phyloP scores from a whole-genome alignment of 2,113 vertebrate species.

The Ctenodactylus gundi region DNA sequence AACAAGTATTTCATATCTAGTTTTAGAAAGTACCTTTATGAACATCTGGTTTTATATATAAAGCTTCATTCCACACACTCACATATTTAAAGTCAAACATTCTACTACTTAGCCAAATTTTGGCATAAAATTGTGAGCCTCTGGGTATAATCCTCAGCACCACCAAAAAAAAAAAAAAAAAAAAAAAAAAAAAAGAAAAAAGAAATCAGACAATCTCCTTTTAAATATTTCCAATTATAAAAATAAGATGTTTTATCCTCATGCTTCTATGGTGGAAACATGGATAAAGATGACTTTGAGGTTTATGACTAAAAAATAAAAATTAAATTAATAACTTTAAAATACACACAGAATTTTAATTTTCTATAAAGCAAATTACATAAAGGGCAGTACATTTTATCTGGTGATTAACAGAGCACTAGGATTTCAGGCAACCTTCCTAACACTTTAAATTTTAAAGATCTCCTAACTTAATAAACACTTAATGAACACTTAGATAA shows the following conservation, averaged over 20 bases:
- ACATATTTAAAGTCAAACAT: background rate
- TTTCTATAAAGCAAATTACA: conserved; percentile 28
- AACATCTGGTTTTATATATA: conserved; percentile 4
- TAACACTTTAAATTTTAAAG: background rate
- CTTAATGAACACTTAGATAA: background rate
- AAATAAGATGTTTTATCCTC: background rate
- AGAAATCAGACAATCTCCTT: background rate
- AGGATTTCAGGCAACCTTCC: background rate
- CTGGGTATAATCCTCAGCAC: background rate
- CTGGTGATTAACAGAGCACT: background rate
- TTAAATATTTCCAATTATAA: conserved; percentile 12
- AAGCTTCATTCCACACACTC: conserved; percentile 3
- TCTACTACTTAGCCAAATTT: background rate
- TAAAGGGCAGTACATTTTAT: background rate
- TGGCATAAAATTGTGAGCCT: background rate
- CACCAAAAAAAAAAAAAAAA: background rate
- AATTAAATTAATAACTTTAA: background rate
- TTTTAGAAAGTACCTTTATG: background rate
- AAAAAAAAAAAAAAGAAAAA: background rate
- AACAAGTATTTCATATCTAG: background rate
- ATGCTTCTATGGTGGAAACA: background rate
- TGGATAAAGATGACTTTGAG: background rate
- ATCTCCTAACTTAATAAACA: background rate
- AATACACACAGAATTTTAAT: background rate
- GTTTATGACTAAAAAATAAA: background rate